These are phyloP conservation scores for Vultur gryphus DNA, from an alignment of 2,797 vertebrate genomes.

Conservation along the genomic window DNA sequence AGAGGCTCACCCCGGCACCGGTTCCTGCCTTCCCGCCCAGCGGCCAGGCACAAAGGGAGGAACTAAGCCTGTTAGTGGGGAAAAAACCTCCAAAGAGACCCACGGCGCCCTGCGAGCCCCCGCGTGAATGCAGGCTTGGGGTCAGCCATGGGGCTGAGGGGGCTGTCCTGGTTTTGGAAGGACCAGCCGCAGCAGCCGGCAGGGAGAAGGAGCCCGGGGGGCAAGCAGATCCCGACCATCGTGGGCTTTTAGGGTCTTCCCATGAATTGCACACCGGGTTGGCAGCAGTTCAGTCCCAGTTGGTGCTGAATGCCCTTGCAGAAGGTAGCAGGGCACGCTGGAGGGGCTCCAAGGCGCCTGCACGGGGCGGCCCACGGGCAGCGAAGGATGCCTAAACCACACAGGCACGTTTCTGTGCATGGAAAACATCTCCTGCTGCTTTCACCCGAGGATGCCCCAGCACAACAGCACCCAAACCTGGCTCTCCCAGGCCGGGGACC, in stretches of 20 bases:
- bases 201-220: neutral
- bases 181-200: neutral
- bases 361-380: fast-evolving
- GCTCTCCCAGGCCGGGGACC: fast-evolving
- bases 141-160: slow-evolving; percentile 61
- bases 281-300: neutral
- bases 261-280: neutral
- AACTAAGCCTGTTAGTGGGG: slow-evolving; percentile 75
- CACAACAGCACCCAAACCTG: neutral
- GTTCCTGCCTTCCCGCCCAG: slow-evolving; percentile 19
- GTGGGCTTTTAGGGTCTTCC: fast-evolving
- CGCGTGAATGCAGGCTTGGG: neutral
- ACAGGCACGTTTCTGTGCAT: fast-evolving
- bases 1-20: neutral
- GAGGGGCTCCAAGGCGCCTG: too few species aligned
- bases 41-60: slow-evolving; percentile 45
- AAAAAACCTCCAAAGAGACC: slow-evolving; percentile 65
- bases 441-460: neutral
- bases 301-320: neutral
- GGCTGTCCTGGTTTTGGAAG: slow-evolving; percentile 73
- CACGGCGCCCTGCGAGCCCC: slow-evolving; percentile 24
- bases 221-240: fast-evolving
- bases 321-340: neutral
- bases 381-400: fast-evolving
- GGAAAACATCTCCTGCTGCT: neutral